These are phyloP conservation scores for Rapana venosa DNA, from an alignment of 2,888 invertebrate genomes.

Conservation along the genomic window DNA sequence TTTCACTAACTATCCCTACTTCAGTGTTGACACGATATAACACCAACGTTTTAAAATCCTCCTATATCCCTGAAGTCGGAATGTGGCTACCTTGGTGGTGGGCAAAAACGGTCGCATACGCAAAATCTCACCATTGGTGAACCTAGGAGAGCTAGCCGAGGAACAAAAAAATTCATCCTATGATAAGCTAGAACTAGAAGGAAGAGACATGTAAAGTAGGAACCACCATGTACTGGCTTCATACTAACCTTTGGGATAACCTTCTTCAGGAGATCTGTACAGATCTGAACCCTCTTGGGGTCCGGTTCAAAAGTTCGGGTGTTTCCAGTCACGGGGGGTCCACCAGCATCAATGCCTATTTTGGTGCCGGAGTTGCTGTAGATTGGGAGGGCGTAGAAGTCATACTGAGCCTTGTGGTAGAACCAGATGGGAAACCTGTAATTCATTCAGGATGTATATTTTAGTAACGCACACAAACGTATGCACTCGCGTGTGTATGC, in stretches of 20 bases:
- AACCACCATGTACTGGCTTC: no score
- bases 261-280: constrained; percentile 62
- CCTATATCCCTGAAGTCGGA: no score
- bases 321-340: constrained; percentile 67
- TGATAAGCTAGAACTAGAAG: no score
- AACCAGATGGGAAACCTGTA: constrained; percentile 73
- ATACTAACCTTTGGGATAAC: constrained; percentile 68
- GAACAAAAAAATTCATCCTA: no score
- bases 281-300: constrained; percentile 63
- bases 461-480: not conserved
- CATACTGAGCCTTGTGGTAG: constrained; percentile 62
- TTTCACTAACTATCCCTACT: no score
- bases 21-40: no score
- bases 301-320: constrained; percentile 72
- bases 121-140: no score
- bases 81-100: no score
- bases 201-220: no score
- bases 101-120: no score
- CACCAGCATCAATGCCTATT: constrained; percentile 74
- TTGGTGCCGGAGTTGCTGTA: constrained; percentile 73
- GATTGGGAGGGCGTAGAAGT: constrained; percentile 72
- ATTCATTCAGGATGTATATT: not conserved
- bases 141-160: no score
- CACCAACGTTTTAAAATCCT: no score
- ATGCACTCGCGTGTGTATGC: not conserved